Evolutionary conservation across 30 jellyfish, hydroid and myxozoan genomes (phyloP).

Genomic region (Nemopilema nomurai): DNA sequence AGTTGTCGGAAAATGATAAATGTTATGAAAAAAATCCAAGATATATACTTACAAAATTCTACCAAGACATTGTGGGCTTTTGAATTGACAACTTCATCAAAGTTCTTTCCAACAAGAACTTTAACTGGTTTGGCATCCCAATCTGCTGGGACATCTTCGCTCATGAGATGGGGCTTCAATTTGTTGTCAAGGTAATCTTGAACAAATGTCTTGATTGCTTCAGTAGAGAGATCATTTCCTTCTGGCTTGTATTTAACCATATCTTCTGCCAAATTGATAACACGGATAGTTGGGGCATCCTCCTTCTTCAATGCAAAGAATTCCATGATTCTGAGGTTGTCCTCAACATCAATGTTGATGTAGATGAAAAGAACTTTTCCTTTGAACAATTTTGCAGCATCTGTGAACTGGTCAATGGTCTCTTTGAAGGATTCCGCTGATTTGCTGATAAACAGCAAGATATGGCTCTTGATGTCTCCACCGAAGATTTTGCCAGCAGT

Average conservation of each 20-base stretch:
- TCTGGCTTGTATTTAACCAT: slow-evolving; percentile 96
- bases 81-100: slow-evolving; percentile 84
- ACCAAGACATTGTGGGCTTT: slow-evolving; percentile 79
- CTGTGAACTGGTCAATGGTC: slow-evolving; percentile 73
- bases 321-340: slow-evolving; percentile 92
- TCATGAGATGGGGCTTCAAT: slow-evolving; percentile 89
- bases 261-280: slow-evolving; percentile 88
- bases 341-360: slow-evolving; percentile 96
- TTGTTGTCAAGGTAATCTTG: slow-evolving; percentile 81
- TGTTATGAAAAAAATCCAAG: no score
- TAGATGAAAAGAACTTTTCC: slow-evolving; percentile 96
- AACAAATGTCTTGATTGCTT: slow-evolving; percentile 67
- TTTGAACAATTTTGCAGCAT: slow-evolving; percentile 88
- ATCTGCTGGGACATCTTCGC: slow-evolving; percentile 94
- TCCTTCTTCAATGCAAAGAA: slow-evolving; percentile 92
- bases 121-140: slow-evolving; percentile 97
- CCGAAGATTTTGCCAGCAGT: slow-evolving; percentile 99
- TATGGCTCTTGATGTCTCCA: slow-evolving; percentile 94
- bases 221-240: slow-evolving; percentile 72
- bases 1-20: no score
- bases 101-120: slow-evolving; percentile 96
- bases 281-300: slow-evolving; percentile 93
- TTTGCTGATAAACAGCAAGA: slow-evolving; percentile 88
- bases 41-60: slow-evolving; percentile 96
- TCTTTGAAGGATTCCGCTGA: slow-evolving; percentile 82